A percentile compares a stretch with the other conserved stretches of the same genome.
Evolutionary conservation across 2,797 vertebrate species (phyloP).

Genomic region (Paratrypauchen microcephalus): DNA sequence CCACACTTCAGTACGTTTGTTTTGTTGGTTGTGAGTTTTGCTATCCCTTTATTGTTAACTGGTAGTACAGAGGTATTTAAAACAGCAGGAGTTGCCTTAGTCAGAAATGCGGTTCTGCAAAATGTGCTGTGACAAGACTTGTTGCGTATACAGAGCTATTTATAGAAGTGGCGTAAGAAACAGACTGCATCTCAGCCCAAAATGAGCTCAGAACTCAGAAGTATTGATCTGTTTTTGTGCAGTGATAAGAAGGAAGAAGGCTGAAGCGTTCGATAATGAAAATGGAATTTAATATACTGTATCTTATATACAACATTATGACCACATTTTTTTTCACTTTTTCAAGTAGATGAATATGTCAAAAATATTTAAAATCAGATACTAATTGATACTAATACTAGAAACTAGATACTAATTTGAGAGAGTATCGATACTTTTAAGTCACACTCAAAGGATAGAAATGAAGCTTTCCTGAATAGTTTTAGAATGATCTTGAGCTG

Average conservation of each 20-base stretch:
- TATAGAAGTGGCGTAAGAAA: conserved; percentile 42
- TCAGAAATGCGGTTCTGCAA: conserved; percentile 28
- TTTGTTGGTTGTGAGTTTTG: neutral
- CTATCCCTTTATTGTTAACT: neutral
- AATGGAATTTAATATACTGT: too few species aligned
- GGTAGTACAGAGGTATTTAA: neutral
- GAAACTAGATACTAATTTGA: too few species aligned
- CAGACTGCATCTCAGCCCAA: conserved; percentile 27
- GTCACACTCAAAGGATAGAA: too few species aligned
- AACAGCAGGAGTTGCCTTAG: conserved; percentile 20
- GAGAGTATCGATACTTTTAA: too few species aligned
- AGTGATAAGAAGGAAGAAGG: conserved; percentile 13
- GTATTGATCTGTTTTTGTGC: conserved; percentile 21
- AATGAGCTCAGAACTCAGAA: conserved; percentile 23
- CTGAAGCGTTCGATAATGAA: neutral
- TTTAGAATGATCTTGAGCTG: too few species aligned
- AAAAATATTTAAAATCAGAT: too few species aligned
- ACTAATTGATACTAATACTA: too few species aligned
- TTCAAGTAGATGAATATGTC: too few species aligned
- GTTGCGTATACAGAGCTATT: conserved; percentile 40
- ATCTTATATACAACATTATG: too few species aligned
- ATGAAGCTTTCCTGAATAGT: too few species aligned
- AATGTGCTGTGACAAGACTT: conserved; percentile 26
- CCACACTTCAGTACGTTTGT: neutral
- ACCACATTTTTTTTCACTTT: too few species aligned